Evolutionary conservation across 2,797 vertebrate species (phyloP).

Genomic region (Platyrinchus mystaceus): DNA sequence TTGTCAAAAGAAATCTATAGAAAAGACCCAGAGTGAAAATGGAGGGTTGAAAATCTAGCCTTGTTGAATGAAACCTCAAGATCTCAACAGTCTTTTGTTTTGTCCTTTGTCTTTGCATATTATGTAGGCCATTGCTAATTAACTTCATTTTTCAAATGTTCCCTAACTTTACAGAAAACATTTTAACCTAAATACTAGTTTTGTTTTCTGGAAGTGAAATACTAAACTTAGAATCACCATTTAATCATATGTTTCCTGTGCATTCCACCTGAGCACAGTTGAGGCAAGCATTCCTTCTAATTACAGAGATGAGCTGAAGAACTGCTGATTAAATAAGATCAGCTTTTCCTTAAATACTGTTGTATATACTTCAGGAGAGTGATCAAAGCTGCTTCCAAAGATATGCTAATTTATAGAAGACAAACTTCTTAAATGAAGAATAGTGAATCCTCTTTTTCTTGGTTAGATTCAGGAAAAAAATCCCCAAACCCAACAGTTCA

Average conservation of each 20-base stretch:
- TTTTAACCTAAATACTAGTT: not conserved
- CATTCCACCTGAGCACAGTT: constrained; percentile 1
- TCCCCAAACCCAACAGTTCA: not conserved
- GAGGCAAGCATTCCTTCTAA: constrained; percentile 35
- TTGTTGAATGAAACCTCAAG: not conserved
- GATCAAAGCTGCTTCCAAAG: constrained; percentile 34
- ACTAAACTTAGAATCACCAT: constrained; percentile 25
- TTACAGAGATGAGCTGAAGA: constrained; percentile 40
- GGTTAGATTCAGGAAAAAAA: not conserved
- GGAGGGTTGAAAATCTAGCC: not conserved
- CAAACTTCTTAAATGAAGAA: not conserved
- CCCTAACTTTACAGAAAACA: not conserved
- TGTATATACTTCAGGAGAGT: not conserved
- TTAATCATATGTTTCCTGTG: constrained; percentile 50
- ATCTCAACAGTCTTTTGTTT: not conserved
- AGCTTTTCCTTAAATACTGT: constrained; percentile 9
- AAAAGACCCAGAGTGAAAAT: not conserved
- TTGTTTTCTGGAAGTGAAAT: not conserved
- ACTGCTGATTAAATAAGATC: constrained; percentile 28
- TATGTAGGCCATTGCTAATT: not conserved
- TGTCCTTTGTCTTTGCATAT: not conserved
- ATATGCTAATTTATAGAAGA: not conserved
- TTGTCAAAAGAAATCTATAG: not conserved
- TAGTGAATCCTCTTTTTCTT: not conserved
- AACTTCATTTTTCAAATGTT: not conserved